Base-by-base conservation (phyloP, 2,113 vertebrate species). In the Etheostoma spectabile region DNA sequence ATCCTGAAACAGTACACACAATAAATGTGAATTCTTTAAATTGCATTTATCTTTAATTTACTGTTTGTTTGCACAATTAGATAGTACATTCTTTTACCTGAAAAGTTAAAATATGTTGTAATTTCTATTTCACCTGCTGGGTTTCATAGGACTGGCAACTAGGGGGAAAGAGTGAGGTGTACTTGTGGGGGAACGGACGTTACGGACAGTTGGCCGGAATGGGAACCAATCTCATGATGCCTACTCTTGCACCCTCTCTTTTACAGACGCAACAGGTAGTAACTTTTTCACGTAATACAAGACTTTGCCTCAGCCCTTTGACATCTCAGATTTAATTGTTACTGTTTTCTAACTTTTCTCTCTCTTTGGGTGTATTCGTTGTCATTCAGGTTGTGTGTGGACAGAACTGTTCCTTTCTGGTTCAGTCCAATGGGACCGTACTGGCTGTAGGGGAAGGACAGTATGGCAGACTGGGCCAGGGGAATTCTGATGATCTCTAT, bases 331-430 rank as follows among this genome's bases (percentile, higher is more conserved):
- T 42, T 49, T 45, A 3, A 49, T 46, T 30, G 2, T 45, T 42
- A 18, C 33, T 38, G n/a, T 74, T 83, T 78, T 33, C 3, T 73
- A 15, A 84, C 35, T 11, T 69, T 48, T 80, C 1, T 65, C 12
- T 55, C 12, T 48, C 18, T 69, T n/a, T 85, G 27, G 22, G 5
- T 35, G 30, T 38, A 38, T 24, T 55, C 35, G 24, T 62, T 69
- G 62, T 79, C 57, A 11, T 49, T 74, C 72, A 96, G 95, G 94
- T 96, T 48, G 94, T 96, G 45, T 96, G 96, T 49, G 96, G 96
- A 46, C 96, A 96, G 89, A 96, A 96, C 92, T 96, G 96, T 74
- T 95, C 96, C 12, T 96, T 96, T 88, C 89, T 96, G 83, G 88
- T 96, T 65, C 96, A 96, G 88, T 94, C 94, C 51, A 96, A 93